A percentile compares a stretch with the other conserved stretches of the same genome.
Conservation (phyloP, 2,113 vertebrate species). For the Crotophaga sulcirostris region DNA sequence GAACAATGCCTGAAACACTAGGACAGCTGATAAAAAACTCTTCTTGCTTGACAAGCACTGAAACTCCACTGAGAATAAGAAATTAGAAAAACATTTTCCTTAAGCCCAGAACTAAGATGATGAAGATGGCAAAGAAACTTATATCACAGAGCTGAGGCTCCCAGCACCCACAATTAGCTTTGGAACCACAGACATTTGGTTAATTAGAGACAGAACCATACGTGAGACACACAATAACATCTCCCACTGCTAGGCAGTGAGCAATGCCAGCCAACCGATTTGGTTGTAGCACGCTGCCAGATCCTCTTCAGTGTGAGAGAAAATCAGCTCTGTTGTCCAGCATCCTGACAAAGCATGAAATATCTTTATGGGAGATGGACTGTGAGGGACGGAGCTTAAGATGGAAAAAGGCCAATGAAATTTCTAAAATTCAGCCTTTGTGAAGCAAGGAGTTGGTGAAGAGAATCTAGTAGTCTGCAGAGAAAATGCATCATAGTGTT, state of each 20-base stretch:
- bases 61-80: not conserved
- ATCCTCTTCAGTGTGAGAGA: not conserved
- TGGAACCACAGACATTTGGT: not conserved
- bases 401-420: not conserved
- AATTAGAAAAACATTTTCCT: slow-evolving; percentile 14
- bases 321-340: slow-evolving; percentile 4
- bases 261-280: not conserved
- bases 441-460: not conserved
- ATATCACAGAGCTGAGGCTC: not conserved
- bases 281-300: not conserved
- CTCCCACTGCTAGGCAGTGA: slow-evolving; percentile 28
- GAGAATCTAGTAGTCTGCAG: not conserved
- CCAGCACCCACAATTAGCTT: not conserved
- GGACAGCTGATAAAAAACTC: not conserved
- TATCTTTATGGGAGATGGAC: slow-evolving; percentile 6
- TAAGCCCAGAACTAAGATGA: not conserved
- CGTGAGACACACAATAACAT: not conserved
- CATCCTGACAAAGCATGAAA: slow-evolving; percentile 17
- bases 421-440: not conserved
- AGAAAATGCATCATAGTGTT: not conserved
- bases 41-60: not conserved
- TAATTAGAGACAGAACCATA: slow-evolving; percentile 47
- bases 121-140: slow-evolving; percentile 19
- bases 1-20: not conserved
- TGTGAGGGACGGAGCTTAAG: not conserved